These are phyloP conservation scores for Dynastes maya DNA, from an alignment of 2,888 invertebrate genomes.

Conservation along the genomic window DNA sequence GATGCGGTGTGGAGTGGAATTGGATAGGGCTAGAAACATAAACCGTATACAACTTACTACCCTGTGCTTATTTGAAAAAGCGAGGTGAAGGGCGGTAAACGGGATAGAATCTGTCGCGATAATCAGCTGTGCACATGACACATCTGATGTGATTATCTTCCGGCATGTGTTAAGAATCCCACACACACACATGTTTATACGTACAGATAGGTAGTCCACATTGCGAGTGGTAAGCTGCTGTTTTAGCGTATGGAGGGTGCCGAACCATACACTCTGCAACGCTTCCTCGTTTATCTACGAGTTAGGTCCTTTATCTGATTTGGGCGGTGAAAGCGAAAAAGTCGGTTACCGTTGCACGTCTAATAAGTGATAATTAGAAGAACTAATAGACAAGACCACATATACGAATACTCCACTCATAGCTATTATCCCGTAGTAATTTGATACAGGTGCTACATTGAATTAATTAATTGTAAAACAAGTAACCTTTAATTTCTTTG, in stretches of 20 bases:
- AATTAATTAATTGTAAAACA: too few relatives aligned
- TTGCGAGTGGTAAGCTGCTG: conserved; percentile 14
- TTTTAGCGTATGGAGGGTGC: conserved; percentile 32
- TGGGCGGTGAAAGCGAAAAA: conserved; percentile 36
- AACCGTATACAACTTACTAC: conserved; percentile 38
- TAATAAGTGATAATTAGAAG: conserved; percentile 40
- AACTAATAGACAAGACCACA: conserved; percentile 33
- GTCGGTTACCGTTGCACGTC: conserved; percentile 26
- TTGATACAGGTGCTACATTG: neutral
- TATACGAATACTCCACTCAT: neutral
- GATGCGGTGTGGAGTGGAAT: conserved; percentile 2
- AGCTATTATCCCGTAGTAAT: conserved; percentile 9
- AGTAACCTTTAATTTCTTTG: too few relatives aligned
- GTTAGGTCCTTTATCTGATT: conserved; percentile 49
- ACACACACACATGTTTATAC: conserved; percentile 48
- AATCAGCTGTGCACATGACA: conserved; percentile 65
- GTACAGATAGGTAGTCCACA: conserved; percentile 9
- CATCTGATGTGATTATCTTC: conserved; percentile 65
- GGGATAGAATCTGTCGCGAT: conserved; percentile 52
- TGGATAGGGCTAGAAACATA: conserved; percentile 41
- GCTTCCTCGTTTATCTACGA: conserved; percentile 39
- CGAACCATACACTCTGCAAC: neutral
- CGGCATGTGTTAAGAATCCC: conserved; percentile 60
- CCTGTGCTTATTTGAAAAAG: conserved; percentile 11
- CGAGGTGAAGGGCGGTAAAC: neutral